These are phyloP conservation scores for Steinernema scapterisci DNA, from an alignment of 2,888 invertebrate genomes.

Conservation along the genomic window DNA sequence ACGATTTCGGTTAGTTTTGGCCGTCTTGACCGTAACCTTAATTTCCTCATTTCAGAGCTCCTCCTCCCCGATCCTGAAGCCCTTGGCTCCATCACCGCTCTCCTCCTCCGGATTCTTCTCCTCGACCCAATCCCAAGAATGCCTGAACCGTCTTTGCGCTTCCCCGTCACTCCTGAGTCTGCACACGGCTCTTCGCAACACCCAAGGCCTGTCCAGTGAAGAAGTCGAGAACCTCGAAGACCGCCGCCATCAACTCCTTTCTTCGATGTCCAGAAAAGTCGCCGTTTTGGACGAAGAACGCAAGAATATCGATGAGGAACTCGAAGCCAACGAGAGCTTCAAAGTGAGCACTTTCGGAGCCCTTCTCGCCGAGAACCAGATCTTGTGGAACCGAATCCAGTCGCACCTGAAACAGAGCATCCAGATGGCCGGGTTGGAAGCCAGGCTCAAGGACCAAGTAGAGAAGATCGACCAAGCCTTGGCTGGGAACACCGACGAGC, in stretches of 20 bases:
- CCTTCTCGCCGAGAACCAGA: neutral
- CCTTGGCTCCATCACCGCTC: slow-evolving; percentile 5
- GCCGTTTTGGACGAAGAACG: slow-evolving; percentile 29
- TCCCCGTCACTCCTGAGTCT: slow-evolving; percentile 14
- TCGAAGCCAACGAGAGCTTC: slow-evolving; percentile 24
- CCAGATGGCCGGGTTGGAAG: slow-evolving; percentile 17
- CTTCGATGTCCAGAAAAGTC: slow-evolving; percentile 21
- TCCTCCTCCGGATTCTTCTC: slow-evolving; percentile 24
- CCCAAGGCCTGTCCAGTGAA: neutral
- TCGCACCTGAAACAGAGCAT: slow-evolving; percentile 10
- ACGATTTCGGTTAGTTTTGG: slow-evolving; percentile 4
- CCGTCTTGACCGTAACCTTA: too few species aligned
- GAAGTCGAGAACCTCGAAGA: slow-evolving; percentile 20
- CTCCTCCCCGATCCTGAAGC: neutral
- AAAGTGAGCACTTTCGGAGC: neutral
- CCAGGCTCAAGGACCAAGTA: neutral
- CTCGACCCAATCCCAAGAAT: slow-evolving; percentile 9
- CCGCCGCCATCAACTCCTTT: slow-evolving; percentile 4
- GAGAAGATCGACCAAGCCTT: slow-evolving; percentile 29
- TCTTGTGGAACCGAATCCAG: neutral
- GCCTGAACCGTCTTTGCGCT: slow-evolving; percentile 22
- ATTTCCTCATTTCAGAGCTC: slow-evolving; percentile 1
- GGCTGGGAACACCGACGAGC: slow-evolving; percentile 5
- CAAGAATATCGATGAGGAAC: slow-evolving; percentile 14
- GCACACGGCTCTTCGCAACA: slow-evolving; percentile 15